Evolutionary conservation across 2,888 invertebrate species (phyloP), one percentile per base, ranked within the genome.

Genomic region (Parochlus steinenii): DNA sequence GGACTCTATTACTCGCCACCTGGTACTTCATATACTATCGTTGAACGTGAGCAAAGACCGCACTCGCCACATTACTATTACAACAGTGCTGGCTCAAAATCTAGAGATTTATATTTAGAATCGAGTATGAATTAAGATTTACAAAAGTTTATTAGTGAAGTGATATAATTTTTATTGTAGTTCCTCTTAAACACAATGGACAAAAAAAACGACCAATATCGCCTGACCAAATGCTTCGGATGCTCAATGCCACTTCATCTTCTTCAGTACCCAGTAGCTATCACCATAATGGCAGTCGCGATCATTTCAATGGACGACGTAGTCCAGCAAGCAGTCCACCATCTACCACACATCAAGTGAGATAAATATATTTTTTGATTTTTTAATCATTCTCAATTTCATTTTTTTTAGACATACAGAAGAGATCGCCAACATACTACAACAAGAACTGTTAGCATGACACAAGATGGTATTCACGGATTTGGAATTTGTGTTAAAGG

Each of bases 401-500:
- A n/a, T n/a, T n/a, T n/a, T n/a, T n/a, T n/a, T n/a, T n/a, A n/a
- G n/a, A n/a, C n/a, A n/a, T 23, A 31, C 10, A 12, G 36, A 3
- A 66, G 69, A 24, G 63, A 63, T 43, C 58, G 60, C 39, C 61
- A 60, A 47, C 47, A 68, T 60, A 69, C 82, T 48, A 67, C 77
- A 48, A 82, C 83, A 46, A 67, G 83, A 48, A 85, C 82, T 41
- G 79, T 85, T 52, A 80, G 77, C 57, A 85, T 85, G 83, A 72
- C 72, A 31, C 74, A 78, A 41, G 80, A 81, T 53, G 74, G 74
- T 46, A 71, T 73, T 29, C 85, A 83, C 55, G 85, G 85, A 40
- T 86, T 85, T 62, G 85, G 85, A 42, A 85, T 86, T 52, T 86
- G 85, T 64, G 85, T 86, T 54, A 86, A 86, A 62, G 85, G 85